Conservation (phyloP, 2,797 vertebrate genomes). For the Brachymystax lenok region DNA sequence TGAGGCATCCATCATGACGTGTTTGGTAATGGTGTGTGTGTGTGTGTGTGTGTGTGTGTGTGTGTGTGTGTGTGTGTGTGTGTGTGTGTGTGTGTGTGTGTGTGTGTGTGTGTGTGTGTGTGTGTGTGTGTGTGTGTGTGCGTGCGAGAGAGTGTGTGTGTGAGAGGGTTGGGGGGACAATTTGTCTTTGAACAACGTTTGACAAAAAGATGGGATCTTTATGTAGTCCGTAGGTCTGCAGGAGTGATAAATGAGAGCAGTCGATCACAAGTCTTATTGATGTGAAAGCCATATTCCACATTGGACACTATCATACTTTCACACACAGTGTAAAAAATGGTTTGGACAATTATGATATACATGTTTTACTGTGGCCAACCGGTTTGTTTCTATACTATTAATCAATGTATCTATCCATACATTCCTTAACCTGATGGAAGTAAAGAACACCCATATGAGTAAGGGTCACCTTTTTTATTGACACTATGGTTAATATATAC, state of each 20-base stretch:
- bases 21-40: slow-evolving; percentile 65
- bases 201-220: slow-evolving; percentile 44
- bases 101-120: slow-evolving; percentile 4
- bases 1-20: slow-evolving; percentile 78
- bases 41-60: not conserved
- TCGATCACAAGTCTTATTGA: slow-evolving; percentile 46
- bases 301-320: not conserved
- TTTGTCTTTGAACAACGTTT: slow-evolving; percentile 37
- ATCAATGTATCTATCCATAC: not conserved
- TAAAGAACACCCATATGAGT: too few relatives aligned
- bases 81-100: not conserved
- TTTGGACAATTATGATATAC: not conserved
- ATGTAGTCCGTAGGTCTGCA: slow-evolving; percentile 40
- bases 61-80: not conserved
- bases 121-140: not conserved
- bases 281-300: slow-evolving; percentile 8
- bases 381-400: slow-evolving; percentile 6
- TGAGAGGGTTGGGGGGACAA: slow-evolving; percentile 15
- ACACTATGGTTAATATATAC: too few relatives aligned
- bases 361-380: not conserved
- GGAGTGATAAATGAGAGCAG: slow-evolving; percentile 52
- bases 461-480: too few relatives aligned
- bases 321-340: not conserved
- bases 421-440: not conserved
- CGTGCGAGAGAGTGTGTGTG: not conserved